phyloP scores from a whole-genome alignment of 2,888 invertebrate genomes.

The Anthrax anthrax region DNA sequence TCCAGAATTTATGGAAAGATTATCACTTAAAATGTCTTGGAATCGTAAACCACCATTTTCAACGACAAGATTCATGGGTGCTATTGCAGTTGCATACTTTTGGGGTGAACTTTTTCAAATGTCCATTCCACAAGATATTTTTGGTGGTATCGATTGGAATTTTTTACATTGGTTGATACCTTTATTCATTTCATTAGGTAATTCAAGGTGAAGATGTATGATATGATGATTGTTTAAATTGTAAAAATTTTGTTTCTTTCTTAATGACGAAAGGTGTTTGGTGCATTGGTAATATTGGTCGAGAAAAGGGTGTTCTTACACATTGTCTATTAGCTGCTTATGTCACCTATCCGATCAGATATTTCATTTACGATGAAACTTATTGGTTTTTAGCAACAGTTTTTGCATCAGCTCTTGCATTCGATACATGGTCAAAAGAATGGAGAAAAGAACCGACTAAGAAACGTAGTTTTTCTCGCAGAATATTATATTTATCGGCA shows the following conservation, averaged over 20 bases:
- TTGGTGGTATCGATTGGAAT: slow-evolving; percentile 54
- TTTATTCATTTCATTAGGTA: slow-evolving; percentile 56
- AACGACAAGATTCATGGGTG: slow-evolving; percentile 59
- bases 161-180: slow-evolving; percentile 62
- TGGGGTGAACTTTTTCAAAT: slow-evolving; percentile 62
- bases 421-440: slow-evolving; percentile 61
- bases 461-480: slow-evolving; percentile 34
- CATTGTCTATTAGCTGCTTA: slow-evolving; percentile 56
- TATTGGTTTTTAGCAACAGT: slow-evolving; percentile 55
- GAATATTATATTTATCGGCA: slow-evolving; percentile 43
- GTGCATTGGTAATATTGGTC: slow-evolving; percentile 81
- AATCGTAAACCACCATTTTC: slow-evolving; percentile 71
- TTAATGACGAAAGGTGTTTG: slow-evolving; percentile 54
- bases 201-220: neutral
- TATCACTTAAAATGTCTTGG: slow-evolving; percentile 44
- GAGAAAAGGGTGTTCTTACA: slow-evolving; percentile 59
- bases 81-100: slow-evolving; percentile 62
- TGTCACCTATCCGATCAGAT: slow-evolving; percentile 48
- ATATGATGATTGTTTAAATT: neutral
- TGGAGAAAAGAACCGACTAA: slow-evolving; percentile 57
- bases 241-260: neutral
- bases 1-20: slow-evolving; percentile 47
- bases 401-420: slow-evolving; percentile 48
- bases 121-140: slow-evolving; percentile 62
- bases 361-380: slow-evolving; percentile 59